A percentile compares a stretch with the other conserved stretches of the same genome.
These are phyloP conservation scores for Pocillopora meandrina DNA, from an alignment of 92 coral and sea anemone genomes.

Conservation along the genomic window DNA sequence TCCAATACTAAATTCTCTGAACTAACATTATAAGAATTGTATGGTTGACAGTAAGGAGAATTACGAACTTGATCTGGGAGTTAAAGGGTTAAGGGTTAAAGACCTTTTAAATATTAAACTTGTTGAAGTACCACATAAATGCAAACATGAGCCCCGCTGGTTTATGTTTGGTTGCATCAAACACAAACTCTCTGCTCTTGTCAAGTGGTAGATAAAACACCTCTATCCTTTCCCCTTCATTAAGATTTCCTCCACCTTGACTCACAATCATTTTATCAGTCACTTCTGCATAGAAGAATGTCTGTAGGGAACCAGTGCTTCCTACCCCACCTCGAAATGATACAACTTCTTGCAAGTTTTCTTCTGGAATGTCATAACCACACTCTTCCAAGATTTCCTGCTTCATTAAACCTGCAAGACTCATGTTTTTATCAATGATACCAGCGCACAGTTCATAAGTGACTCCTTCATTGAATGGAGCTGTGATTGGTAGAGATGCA, in stretches of 20 bases:
- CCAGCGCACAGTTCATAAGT: slow-evolving; percentile 99
- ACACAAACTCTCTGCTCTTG: slow-evolving; percentile 79
- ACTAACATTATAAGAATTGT: no score
- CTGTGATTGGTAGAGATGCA: slow-evolving; percentile 62
- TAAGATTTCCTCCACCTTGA: slow-evolving; percentile 82
- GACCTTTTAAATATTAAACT: slow-evolving; percentile 40
- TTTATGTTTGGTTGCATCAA: slow-evolving; percentile 78
- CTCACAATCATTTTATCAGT: slow-evolving; percentile 83
- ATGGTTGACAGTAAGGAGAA: no score
- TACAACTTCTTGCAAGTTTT: slow-evolving; percentile 66
- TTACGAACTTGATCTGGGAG: no score
- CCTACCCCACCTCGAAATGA: slow-evolving; percentile 84
- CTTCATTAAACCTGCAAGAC: slow-evolving; percentile 72
- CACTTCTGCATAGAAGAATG: slow-evolving; percentile 87
- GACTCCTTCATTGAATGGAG: slow-evolving; percentile 72
- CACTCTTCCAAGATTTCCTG: slow-evolving; percentile 97
- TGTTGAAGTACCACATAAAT: slow-evolving; percentile 93
- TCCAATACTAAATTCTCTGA: no score
- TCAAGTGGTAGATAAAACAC: slow-evolving; percentile 84
- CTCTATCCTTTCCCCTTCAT: slow-evolving; percentile 93
- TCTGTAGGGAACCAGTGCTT: slow-evolving; percentile 77
- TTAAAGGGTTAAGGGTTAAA: no score
- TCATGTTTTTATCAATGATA: slow-evolving; percentile 84
- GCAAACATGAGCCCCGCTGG: slow-evolving; percentile 90
- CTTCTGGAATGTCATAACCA: slow-evolving; percentile 96